Evolutionary conservation across 1,140 invertebrate genomes (phyloP).

Genomic region (Tachypleus tridentatus): DNA sequence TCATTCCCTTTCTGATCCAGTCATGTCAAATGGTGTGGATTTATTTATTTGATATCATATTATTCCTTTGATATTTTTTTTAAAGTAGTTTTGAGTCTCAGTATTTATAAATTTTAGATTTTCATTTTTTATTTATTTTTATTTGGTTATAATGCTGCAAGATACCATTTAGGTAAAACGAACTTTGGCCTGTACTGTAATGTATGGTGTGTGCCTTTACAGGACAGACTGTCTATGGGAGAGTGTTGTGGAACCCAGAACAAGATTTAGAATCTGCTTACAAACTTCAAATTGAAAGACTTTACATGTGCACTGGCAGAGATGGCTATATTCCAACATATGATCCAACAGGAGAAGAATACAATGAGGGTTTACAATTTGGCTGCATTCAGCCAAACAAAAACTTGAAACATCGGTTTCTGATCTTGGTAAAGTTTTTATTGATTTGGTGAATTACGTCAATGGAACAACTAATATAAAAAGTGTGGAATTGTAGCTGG

Average conservation of each 20-base stretch:
- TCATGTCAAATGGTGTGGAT: no score
- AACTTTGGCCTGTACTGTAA: no score
- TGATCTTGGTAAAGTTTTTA: constrained; percentile 35
- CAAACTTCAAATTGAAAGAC: constrained; percentile 34
- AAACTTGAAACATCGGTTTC: constrained; percentile 36
- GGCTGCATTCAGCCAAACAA: constrained; percentile 37
- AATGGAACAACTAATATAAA: constrained; percentile 1
- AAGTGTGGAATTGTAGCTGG: neutral
- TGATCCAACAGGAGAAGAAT: constrained; percentile 37
- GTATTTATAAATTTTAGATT: no score
- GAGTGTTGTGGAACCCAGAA: constrained; percentile 38
- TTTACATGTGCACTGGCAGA: constrained; percentile 38
- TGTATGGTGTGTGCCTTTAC: neutral
- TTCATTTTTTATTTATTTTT: no score
- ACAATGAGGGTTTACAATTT: constrained; percentile 37
- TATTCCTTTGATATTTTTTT: no score
- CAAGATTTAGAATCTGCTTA: constrained; percentile 37
- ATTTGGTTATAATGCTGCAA: no score
- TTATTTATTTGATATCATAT: no score
- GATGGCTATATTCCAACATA: constrained; percentile 38
- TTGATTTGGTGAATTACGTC: neutral
- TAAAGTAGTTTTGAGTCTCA: no score
- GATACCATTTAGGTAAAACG: no score
- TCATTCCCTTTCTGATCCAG: no score
- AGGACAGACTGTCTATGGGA: constrained; percentile 37